phyloP scores from a whole-genome alignment of 2,113 vertebrate species.

The Bubalus kerabau region DNA sequence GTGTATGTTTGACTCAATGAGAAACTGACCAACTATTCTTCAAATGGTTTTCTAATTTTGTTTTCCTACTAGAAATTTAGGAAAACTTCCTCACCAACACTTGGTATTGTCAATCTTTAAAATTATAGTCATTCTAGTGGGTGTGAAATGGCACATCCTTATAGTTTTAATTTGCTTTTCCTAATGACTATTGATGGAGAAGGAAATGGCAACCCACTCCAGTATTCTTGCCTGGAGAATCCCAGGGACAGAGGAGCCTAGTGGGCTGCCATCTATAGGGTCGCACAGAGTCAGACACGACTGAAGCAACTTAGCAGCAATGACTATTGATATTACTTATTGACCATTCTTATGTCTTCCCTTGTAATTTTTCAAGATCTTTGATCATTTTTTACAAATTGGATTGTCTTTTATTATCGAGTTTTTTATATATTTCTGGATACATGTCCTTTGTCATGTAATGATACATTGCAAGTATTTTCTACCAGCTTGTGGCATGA shows the following conservation, averaged over 20 bases:
- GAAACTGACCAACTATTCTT: neutral
- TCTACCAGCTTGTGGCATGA: neutral
- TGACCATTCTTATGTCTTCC: neutral
- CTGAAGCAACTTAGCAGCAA: too few species aligned
- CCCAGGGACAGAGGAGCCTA: too few species aligned
- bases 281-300: too few species aligned
- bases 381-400: neutral
- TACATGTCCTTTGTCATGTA: neutral
- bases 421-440: neutral
- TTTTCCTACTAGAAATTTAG: neutral
- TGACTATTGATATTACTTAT: neutral
- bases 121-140: neutral
- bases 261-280: too few species aligned
- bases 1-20: neutral
- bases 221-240: too few species aligned
- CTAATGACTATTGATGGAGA: neutral
- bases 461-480: neutral
- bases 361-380: neutral
- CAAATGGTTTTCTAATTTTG: neutral
- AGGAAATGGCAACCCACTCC: too few species aligned
- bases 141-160: neutral
- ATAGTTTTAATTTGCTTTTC: slow-evolving; percentile 5
- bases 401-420: neutral
- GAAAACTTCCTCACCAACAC: neutral
- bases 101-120: neutral